Base-by-base conservation (phyloP, 2,888 invertebrate genomes). In the Cantharis nigra region DNA sequence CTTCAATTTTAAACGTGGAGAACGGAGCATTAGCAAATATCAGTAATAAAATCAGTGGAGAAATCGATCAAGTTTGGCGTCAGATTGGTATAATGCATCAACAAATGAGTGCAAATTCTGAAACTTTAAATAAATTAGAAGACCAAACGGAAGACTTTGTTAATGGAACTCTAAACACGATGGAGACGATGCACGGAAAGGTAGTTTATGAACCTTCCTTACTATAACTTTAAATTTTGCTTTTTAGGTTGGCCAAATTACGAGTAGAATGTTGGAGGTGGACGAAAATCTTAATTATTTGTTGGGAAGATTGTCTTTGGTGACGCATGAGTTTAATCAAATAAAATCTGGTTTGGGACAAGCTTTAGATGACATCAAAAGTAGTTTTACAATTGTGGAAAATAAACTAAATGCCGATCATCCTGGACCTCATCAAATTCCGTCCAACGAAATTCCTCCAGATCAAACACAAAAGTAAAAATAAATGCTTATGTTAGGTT, bases 11-110 rank as follows among this genome's bases (percentile, higher is more conserved):
- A 80, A 92, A 91, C 80, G 94, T 93, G 84, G 96, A 96, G 83
- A 92, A 92, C 63, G 92, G 92, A 2, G 92, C 94, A 0, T 88
- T 95, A 75, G 91, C 92, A 5, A 96, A 96, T 87, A 88, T 96
- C 71, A 96, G 94, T 71, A 89, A 91, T 0, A 93, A 94, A 85
- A 93, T 97, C 85, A 96, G 96, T 83, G 90, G 92, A 13, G 96
- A 96, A 86, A 94, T 96, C 86, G 92, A 94, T 81, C 94, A 95
- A 86, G 96, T 97, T 14, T 97, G 97, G 97, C 90, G 96, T 20
- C 97, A 96, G 87, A 96, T 97, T 82, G 96, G 96, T 80, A 94
- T 95, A 75, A 95, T 97, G 95, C 94, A 95, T 87, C 93, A 94
- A 83, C 95, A 96, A 86, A 92, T 97, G 85, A 93, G 92, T 30